Conservation (phyloP, 2,797 vertebrate species). For the Rhinoraja longicauda region DNA sequence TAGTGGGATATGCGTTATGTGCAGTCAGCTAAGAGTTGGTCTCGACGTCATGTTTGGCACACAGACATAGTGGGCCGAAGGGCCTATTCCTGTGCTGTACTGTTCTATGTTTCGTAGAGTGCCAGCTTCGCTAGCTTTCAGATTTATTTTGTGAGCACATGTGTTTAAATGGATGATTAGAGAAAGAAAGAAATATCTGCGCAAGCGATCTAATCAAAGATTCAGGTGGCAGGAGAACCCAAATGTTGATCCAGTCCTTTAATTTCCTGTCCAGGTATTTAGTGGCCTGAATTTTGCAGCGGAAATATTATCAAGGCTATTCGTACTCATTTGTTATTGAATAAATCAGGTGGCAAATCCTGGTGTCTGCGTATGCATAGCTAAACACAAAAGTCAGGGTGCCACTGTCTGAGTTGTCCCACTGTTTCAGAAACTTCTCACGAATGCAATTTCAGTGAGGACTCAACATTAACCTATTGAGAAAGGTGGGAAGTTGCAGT, state of each 20-base stretch:
- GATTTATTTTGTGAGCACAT: background rate
- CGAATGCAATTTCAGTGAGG: background rate
- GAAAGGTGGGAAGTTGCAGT: background rate
- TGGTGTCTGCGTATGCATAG: background rate
- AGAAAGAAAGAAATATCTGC: background rate
- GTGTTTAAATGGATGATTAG: background rate
- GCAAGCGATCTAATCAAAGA: background rate
- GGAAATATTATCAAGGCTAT: too few species aligned
- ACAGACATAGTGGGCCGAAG: too few species aligned
- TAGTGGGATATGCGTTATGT: too few species aligned
- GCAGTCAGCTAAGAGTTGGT: too few species aligned
- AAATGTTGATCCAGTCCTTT: background rate
- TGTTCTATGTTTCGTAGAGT: background rate
- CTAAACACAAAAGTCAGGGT: background rate
- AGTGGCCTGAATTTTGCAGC: background rate
- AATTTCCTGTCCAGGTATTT: background rate
- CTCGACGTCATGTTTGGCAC: too few species aligned
- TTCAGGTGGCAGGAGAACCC: background rate
- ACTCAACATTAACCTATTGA: background rate
- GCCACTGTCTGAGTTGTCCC: background rate
- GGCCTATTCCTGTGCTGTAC: too few species aligned
- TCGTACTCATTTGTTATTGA: background rate
- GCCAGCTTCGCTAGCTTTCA: background rate
- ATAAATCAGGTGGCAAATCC: background rate
- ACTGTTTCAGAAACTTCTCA: background rate